Evolutionary conservation across 2,113 vertebrate genomes (phyloP), one percentile per base, ranked within the genome.

Genomic region (Semnornis frantzii): DNA sequence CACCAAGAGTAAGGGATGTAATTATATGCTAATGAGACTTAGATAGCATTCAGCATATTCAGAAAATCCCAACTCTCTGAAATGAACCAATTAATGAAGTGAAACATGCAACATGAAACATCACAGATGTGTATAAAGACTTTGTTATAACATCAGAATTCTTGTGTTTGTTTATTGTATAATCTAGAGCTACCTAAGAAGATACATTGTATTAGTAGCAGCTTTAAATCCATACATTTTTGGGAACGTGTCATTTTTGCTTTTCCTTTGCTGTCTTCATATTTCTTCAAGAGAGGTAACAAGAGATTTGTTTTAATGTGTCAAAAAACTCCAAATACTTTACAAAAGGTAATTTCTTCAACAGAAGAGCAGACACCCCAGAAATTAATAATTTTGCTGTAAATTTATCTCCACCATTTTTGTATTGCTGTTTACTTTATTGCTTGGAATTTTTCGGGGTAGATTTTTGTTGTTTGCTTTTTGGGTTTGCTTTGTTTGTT

Each of bases 321-420:
- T 46, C 90, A 31, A 83, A 91, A 91, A 39, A 91, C 66, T 77
- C 27, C 39, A 85, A 91, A 12, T 65, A 39, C 94, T 93, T 70
- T 81, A 84, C 74, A 18, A 88, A 54, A 92, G 12, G 3, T 72
- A 85, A 70, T 70, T 92, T 72, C 15, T 78, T 60, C 30, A 55
- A 52, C 54, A 71, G 62, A 90, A 58, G 42, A 92, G 24, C 30
- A 82, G 55, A 88, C 34, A 95, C 21, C 3, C 68, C 70, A 63
- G 73, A 94, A 93, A 80, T 28, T 90, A 87, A 83, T 87, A 87
- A 28, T 78, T 95, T 94, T 94, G 62, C 33, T 88, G 50, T 82
- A 88, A 86, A 94, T 91, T 71, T 92, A 60, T 89, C 63, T 90
- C 81, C 71, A 31, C 33, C 75, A 17, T 57, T 65, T 89, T 68